These are phyloP conservation scores for Megaceryle torquata DNA, from an alignment of 2,113 vertebrate species.

Conservation along the genomic window DNA sequence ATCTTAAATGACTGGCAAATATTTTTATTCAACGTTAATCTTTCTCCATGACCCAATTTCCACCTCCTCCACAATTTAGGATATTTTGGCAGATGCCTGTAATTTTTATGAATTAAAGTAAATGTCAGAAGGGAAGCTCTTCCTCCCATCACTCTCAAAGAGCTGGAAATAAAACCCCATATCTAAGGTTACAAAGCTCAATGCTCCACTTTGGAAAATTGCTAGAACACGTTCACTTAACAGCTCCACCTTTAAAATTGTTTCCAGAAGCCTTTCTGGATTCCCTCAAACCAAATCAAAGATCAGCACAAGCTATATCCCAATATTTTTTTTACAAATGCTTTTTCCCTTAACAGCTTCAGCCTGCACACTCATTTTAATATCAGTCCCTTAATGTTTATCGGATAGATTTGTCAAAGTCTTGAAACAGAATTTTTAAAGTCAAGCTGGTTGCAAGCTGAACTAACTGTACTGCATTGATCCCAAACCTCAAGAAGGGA, in stretches of 20 bases:
- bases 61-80: constrained; percentile 39
- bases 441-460: not conserved
- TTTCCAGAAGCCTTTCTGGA: not conserved
- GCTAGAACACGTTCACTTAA: not conserved
- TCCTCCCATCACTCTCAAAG: not conserved
- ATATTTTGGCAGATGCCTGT: constrained; percentile 42
- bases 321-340: not conserved
- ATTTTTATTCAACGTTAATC: constrained; percentile 24
- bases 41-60: constrained; percentile 45
- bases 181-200: constrained; percentile 44
- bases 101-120: constrained; percentile 65
- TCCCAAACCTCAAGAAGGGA: not conserved
- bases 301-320: not conserved
- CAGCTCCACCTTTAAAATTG: not conserved
- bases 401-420: not conserved
- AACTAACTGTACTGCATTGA: not conserved
- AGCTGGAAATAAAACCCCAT: not conserved
- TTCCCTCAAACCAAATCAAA: not conserved
- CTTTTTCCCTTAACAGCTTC: not conserved
- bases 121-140: constrained; percentile 37
- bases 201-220: not conserved
- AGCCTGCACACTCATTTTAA: not conserved
- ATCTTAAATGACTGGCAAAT: constrained; percentile 31
- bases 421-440: constrained; percentile 13
- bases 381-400: not conserved